Conservation (phyloP, 2,888 invertebrate genomes). For the Augiades crinisus region DNA sequence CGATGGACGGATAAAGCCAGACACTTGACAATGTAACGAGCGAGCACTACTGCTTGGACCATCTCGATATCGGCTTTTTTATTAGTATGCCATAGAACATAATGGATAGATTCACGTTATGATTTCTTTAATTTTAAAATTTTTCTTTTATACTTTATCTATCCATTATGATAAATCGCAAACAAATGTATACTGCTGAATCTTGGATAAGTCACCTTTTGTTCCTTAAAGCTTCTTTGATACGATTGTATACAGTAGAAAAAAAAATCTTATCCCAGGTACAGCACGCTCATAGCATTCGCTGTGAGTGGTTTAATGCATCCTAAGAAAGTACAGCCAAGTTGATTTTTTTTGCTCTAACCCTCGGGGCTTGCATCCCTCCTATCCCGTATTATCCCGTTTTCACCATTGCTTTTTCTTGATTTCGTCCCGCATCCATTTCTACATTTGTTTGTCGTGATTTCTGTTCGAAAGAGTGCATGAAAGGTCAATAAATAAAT, state of each 20-base stretch:
- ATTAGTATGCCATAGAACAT: neutral
- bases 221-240: neutral
- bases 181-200: slow-evolving; percentile 6
- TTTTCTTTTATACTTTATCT: neutral
- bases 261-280: slow-evolving; percentile 36
- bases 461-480: slow-evolving; percentile 43
- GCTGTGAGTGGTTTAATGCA: slow-evolving; percentile 19
- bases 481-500: slow-evolving; percentile 36
- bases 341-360: slow-evolving; percentile 63
- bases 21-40: neutral
- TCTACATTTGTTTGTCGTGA: slow-evolving; percentile 47
- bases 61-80: slow-evolving; percentile 8
- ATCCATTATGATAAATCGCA: slow-evolving; percentile 13
- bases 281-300: slow-evolving; percentile 29
- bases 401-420: slow-evolving; percentile 38
- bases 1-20: slow-evolving; percentile 39
- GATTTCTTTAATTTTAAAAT: neutral
- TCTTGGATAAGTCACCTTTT: slow-evolving; percentile 10
- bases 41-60: neutral
- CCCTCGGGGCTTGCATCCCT: slow-evolving; percentile 64
- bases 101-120: slow-evolving; percentile 23
- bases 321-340: slow-evolving; percentile 68
- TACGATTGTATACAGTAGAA: neutral
- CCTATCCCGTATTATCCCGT: slow-evolving; percentile 44
- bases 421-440: slow-evolving; percentile 57